phyloP scores from a whole-genome alignment of 2,888 invertebrate species.

The Macropis europaea region DNA sequence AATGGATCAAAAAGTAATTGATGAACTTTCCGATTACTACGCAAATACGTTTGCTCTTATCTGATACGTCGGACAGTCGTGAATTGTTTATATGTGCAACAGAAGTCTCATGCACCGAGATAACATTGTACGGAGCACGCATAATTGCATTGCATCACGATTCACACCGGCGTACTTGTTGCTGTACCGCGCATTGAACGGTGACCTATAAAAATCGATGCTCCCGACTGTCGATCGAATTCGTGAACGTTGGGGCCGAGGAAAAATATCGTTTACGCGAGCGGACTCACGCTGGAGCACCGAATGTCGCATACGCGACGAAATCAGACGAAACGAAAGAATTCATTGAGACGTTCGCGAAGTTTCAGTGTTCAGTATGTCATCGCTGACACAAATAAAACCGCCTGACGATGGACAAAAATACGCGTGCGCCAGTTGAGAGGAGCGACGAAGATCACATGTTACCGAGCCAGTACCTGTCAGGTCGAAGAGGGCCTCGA shows the following conservation, averaged over 20 bases:
- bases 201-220: background rate
- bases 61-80: background rate
- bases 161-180: background rate
- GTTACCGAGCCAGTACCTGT: conserved; percentile 55
- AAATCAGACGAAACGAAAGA: no score
- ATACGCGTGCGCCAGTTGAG: background rate
- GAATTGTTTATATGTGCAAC: background rate
- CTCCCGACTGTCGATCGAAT: background rate
- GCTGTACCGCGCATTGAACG: background rate
- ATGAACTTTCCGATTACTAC: conserved; percentile 9
- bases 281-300: no score
- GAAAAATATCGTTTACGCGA: conserved; percentile 9
- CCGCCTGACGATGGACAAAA: background rate
- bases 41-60: conserved; percentile 15
- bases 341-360: background rate
- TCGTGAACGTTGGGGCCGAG: conserved; percentile 4
- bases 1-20: no score
- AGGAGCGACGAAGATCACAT: conserved; percentile 37
- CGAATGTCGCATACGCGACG: no score
- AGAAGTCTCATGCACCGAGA: conserved; percentile 35
- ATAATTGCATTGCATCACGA: conserved; percentile 5
- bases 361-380: background rate
- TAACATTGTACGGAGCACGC: conserved; percentile 12
- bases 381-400: background rate
- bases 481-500: conserved; percentile 50